These are phyloP conservation scores for Tarsius wallacei DNA, from an alignment of 2,797 vertebrate species.

Conservation along the genomic window DNA sequence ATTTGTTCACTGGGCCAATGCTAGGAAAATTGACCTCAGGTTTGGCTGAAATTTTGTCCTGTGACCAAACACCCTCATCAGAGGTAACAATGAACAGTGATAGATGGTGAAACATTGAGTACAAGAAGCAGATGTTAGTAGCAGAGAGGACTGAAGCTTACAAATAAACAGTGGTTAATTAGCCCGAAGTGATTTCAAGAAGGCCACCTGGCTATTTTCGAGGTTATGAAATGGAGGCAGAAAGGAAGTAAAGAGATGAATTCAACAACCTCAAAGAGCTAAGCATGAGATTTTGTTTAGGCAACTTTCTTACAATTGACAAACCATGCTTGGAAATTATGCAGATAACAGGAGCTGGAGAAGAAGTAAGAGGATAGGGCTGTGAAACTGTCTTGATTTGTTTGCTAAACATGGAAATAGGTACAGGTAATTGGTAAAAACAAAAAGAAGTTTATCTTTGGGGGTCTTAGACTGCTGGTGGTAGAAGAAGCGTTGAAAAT, in stretches of 20 bases:
- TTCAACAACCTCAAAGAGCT: constrained; percentile 28
- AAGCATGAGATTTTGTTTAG: not conserved
- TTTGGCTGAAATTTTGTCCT: constrained; percentile 19
- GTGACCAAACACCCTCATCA: not conserved
- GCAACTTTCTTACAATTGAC: not conserved
- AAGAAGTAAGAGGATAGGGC: not conserved
- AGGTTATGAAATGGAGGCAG: constrained; percentile 17
- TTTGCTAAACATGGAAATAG: not conserved
- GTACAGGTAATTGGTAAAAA: not conserved
- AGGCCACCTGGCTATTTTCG: constrained; percentile 69
- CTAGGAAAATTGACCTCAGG: constrained; percentile 20
- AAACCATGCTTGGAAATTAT: not conserved
- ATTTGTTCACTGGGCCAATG: not conserved
- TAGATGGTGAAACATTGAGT: constrained; percentile 55
- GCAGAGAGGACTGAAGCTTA: constrained; percentile 25
- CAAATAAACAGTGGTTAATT: constrained; percentile 79
- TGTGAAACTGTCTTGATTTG: not conserved
- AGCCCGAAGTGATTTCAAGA: constrained; percentile 19
- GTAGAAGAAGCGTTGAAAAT: not conserved
- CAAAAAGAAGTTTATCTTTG: not conserved
- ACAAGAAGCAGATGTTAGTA: constrained; percentile 72
- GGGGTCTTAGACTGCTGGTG: not conserved
- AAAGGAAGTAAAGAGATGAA: not conserved
- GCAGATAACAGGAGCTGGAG: not conserved
- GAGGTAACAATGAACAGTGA: constrained; percentile 49